Base-by-base conservation (phyloP, 2,888 invertebrate genomes). In the Machimus rusticus region DNA sequence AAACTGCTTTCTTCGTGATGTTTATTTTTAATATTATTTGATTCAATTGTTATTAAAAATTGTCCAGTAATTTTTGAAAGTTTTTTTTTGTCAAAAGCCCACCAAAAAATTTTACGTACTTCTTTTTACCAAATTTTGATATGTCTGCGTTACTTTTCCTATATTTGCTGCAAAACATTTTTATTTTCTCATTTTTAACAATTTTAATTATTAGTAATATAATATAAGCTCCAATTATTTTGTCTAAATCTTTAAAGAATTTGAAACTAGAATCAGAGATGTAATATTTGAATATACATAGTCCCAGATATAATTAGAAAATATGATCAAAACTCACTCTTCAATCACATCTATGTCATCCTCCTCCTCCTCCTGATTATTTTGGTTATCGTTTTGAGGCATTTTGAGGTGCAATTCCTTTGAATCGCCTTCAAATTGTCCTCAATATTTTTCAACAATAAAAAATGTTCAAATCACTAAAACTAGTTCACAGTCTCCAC, bases 311-410 rank as follows among this genome's bases (percentile, higher is more conserved):
- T n/a, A 6, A 19, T 12, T 39, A 39, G 12, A n/a, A 51, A 51
- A n/a, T 8, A 2, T 1, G 5, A 66, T 19, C 2, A 66, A 74
- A 74, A 74, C 46, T 85, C 55, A 57, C 85, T 34, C 87, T 87
- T 92, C 92, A 86, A 90, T 89, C 90, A 91, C 90, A 87, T 92
- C 91, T 86, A 92, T 90, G 34, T 92, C 91, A 43, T 92, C 90
- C 12, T 88, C 91, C 46, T 91, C 91, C 16, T 91, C 92, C 87
- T 92, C 91, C 57, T 91, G 89, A 74, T 91, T 91, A 78, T 91
- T 79, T 2, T 39, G 23, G 28, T 46, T 79, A 1, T 51, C 31
- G 43, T 14, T 90, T 88, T 92, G 92, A 87, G 92, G 86, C 86
- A 88, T 86, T 88, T 86, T 74, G 6, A 66, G 19, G 6, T 57